phyloP scores from a whole-genome alignment of 2,113 vertebrate genomes.

The Suncus etruscus region DNA sequence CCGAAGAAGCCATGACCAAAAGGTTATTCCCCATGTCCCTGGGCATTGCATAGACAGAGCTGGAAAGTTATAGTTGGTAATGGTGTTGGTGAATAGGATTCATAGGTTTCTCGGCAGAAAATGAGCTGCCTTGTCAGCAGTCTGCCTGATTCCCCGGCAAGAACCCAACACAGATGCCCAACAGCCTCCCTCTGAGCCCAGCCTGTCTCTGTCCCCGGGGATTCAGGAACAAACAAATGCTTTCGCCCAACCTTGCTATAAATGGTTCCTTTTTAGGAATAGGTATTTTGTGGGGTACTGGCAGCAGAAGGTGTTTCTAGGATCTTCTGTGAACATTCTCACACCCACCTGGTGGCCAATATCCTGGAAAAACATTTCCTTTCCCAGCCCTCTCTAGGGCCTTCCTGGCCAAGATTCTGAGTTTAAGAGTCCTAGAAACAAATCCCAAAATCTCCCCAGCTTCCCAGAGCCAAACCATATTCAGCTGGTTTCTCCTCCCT shows the following conservation, averaged over 20 bases:
- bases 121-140: not conserved
- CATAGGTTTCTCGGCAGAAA: not conserved
- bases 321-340: conserved; percentile 74
- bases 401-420: not conserved
- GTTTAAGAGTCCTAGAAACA: conserved; percentile 36
- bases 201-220: conserved; percentile 47
- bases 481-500: conserved; percentile 82
- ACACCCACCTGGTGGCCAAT: conserved; percentile 63
- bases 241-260: conserved; percentile 58
- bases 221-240: conserved; percentile 33
- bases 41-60: not conserved
- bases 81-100: not conserved
- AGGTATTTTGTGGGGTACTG: conserved; percentile 67
- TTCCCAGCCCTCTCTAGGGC: conserved; percentile 70
- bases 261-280: conserved; percentile 69
- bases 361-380: conserved; percentile 59
- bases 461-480: conserved; percentile 41
- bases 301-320: conserved; percentile 76
- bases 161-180: not conserved
- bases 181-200: not conserved
- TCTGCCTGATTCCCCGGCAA: not conserved
- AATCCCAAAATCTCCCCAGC: conserved; percentile 69
- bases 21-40: not conserved
- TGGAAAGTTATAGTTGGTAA: not conserved
- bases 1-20: not conserved